Evolutionary conservation across 2,797 vertebrate species (phyloP).

Genomic region (Chloroceryle amazona): DNA sequence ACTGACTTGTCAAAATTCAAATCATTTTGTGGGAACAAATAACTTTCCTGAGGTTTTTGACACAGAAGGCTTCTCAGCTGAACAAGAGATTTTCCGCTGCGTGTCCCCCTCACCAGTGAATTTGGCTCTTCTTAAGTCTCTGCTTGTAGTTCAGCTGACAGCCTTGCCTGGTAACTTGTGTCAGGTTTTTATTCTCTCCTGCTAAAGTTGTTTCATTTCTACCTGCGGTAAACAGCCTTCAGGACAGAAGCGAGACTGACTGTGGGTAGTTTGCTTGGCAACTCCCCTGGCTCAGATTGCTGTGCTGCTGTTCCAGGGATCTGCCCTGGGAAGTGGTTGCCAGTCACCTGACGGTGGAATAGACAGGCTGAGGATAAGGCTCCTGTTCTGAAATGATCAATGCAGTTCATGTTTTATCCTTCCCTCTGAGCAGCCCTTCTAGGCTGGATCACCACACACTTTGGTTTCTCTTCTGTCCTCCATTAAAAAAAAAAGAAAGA

Average conservation of each 20-base stretch:
- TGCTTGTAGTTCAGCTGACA: background rate
- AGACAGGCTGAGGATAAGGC: background rate
- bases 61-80: background rate
- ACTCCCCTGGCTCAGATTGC: background rate
- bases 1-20: conserved; percentile 56
- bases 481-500: too few species aligned
- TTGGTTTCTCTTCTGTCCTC: background rate
- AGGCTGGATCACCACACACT: background rate
- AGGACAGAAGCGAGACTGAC: background rate
- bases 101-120: background rate
- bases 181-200: background rate
- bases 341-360: background rate
- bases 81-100: background rate
- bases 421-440: background rate
- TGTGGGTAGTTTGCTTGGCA: background rate
- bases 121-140: background rate
- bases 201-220: background rate
- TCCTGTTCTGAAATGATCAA: background rate
- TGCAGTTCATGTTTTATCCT: background rate
- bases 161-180: background rate
- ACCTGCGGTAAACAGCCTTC: background rate
- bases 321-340: background rate
- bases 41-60: background rate
- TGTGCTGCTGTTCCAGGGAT: background rate
- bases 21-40: conserved; percentile 31